Base-by-base conservation (phyloP, 2,888 invertebrate genomes). In the Agrotis segetum region DNA sequence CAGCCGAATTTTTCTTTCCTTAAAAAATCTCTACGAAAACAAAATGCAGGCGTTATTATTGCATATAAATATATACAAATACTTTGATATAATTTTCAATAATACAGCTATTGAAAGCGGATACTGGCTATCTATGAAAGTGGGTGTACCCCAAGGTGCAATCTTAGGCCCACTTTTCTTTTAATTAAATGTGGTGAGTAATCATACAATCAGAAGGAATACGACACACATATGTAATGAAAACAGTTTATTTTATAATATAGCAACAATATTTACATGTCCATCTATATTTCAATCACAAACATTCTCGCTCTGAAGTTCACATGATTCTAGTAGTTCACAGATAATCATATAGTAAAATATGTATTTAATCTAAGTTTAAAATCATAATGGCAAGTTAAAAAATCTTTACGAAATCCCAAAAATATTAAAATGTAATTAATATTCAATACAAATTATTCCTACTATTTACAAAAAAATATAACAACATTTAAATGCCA, bases 161-260 rank as follows among this genome's bases (percentile, higher is more conserved):
- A 49, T 59, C 14, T 40, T 47, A 4, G 19, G 40, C 9, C 40
- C 16, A 5, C 55, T 34, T 47, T 40, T 9, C 7, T 55, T 47
- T 75, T 52, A 14, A 1, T 21, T 0, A n/a, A 11, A n/a, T n/a
- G 14, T 2, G 29, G 13, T 2, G n/a, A n/a, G 1, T 4, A 44
- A 52, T 40, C 1, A 19, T 19, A 0, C 3, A 58, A 16, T 19
- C 4, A 44, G 1, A 56, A 61, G 5, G 9, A 65, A 81, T 53
- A 62, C 19, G 1, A 77, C 2, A 14, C 34, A 40, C 1, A 1
- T 53, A 34, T 14, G 9, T 58, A 65, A 70, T 77, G 7, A 71
- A 81, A 77, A 70, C 71, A 62, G 62, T 77, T 77, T 77, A 82
- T 70, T 55, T 49, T 76, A 63, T 53, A 68, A 67, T 66, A 53